phyloP scores from a whole-genome alignment of 1,140 invertebrate genomes.

The Thaumatotibia leucotreta region DNA sequence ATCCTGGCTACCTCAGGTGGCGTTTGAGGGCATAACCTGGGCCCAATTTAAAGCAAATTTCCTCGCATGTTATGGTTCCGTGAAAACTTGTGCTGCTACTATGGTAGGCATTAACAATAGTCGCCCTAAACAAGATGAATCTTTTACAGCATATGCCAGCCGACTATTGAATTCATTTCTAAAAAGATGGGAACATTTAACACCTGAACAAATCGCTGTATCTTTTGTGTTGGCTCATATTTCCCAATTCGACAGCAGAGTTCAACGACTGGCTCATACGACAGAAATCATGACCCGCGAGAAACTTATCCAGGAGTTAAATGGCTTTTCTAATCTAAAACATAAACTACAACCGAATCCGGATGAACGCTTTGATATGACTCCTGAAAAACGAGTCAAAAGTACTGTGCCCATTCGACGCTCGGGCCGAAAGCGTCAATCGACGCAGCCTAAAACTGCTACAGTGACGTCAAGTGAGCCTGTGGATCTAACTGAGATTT shows the following conservation, averaged over 20 bases:
- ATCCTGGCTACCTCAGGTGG: background rate
- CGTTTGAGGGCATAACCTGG: constrained; percentile 11
- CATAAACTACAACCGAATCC: background rate
- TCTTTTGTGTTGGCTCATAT: constrained; percentile 16
- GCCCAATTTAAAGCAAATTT: background rate
- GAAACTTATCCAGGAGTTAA: constrained; percentile 13
- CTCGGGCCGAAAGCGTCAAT: background rate
- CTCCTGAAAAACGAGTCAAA: background rate
- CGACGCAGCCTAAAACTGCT: background rate
- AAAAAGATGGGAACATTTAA: constrained; percentile 5
- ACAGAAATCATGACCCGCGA: background rate
- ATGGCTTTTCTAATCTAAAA: constrained; percentile 8
- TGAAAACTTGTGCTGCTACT: constrained; percentile 5
- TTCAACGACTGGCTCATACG: constrained; percentile 13
- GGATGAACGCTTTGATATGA: background rate
- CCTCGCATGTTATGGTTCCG: background rate
- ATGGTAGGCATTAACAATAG: constrained; percentile 4
- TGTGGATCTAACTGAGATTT: background rate
- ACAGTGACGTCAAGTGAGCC: background rate
- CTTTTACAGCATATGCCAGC: constrained; percentile 8
- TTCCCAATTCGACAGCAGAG: constrained; percentile 4
- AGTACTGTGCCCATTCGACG: background rate
- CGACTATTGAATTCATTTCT: constrained; percentile 1
- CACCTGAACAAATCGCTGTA: constrained; percentile 3
- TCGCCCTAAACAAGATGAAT: constrained; percentile 12